phyloP scores from a whole-genome alignment of 2,113 vertebrate genomes.

The Gyps fulvus region DNA sequence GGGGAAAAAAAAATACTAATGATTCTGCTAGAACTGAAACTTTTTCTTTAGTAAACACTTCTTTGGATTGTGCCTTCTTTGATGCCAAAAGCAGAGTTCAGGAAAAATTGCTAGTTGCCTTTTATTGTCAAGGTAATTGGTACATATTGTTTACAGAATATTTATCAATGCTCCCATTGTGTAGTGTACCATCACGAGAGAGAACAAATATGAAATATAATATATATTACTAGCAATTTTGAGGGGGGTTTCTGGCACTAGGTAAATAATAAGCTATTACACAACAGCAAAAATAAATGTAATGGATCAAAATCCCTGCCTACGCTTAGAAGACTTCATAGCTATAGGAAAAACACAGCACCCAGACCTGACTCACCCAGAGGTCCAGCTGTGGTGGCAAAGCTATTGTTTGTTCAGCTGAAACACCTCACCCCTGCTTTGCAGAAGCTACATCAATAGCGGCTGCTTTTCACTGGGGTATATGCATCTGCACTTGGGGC shows the following conservation, averaged over 20 bases:
- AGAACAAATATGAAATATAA: not conserved
- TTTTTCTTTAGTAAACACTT: not conserved
- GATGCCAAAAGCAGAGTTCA: not conserved
- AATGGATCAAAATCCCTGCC: not conserved
- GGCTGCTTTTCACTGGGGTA: not conserved
- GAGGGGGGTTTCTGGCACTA: not conserved
- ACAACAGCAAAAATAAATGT: not conserved
- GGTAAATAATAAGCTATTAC: not conserved
- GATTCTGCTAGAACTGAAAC: not conserved
- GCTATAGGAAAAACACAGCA: not conserved
- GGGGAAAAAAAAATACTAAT: not conserved
- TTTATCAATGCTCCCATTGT: not conserved
- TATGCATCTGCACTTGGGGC: not conserved
- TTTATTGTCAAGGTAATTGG: not conserved
- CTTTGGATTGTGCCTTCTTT: not conserved
- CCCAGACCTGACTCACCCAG: not conserved
- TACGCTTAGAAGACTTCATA: not conserved
- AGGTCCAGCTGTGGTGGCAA: not conserved
- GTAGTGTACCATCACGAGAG: not conserved
- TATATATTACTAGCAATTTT: not conserved
- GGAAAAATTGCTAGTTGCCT: not conserved
- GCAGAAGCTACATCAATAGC: not conserved
- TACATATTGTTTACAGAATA: not conserved
- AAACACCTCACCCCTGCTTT: not conserved
- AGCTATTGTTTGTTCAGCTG: not conserved